Evolutionary conservation across 2,113 vertebrate species (phyloP), one percentile per base, ranked within the genome.

Genomic region (Bucco capensis): DNA sequence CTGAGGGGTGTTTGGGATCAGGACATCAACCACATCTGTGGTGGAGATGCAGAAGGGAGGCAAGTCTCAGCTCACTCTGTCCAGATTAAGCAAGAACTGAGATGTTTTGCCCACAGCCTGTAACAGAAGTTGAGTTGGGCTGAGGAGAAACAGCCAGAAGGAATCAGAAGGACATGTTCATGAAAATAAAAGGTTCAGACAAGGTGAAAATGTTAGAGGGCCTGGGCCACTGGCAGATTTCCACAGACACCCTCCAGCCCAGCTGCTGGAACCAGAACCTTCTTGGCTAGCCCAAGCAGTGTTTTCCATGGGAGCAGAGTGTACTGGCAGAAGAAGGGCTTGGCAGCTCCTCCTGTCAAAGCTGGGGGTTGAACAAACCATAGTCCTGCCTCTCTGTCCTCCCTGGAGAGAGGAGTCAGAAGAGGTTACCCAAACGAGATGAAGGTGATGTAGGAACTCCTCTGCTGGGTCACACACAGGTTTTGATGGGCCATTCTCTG

Each of bases 251-350:
- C 14, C 69, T 91, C n/a, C 65, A 89, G 89, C 82, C 92, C 90
- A 92, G 92, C 80, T 93, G 94, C 70, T 93, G 73, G 83, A 93
- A 96, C 96, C 92, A 94, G 80, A 40, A 66, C 28, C 62, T 21
- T 73, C 78, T 4, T 92, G 92, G 93, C 93, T 90, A n/a, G 92
- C 86, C 14, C 0, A 6, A 27, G 42, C 28, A 95, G 82, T 93
- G 81, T 96, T 95, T 96, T 96, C 96, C 92, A 17, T 93, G 92
- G 58, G 92, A 95, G 93, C 92, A 17, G 37, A 76, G 89, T 19
- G 82, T 93, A 7, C 88, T 96, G 93, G 93, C 92, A 82, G 47
- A 62, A 65, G 5, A 54, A 62, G 81, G 62, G 14, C 14, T 92
- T 94, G 92, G 93, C 94, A 94, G 50, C 5, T 4, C 33, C 10